Base-by-base conservation (phyloP, 2,888 invertebrate species). In the Margaritifera margaritifera region DNA sequence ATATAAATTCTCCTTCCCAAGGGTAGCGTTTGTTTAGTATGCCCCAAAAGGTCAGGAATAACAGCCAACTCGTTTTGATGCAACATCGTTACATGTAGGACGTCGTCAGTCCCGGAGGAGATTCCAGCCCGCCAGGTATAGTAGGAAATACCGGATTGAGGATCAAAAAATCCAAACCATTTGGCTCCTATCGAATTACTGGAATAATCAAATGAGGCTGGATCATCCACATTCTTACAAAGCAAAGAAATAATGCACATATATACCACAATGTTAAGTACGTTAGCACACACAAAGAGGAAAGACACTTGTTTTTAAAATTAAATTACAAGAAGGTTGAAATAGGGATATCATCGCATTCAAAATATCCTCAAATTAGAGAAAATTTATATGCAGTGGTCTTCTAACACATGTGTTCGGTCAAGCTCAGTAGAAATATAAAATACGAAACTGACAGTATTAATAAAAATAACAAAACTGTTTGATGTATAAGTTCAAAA, bases 111-210 rank as follows among this genome's bases (percentile, higher is more conserved):
- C n/a, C 78, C 79, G 4, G 63, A 57, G 1, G 57, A 60, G 24
- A 77, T 80, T n/a, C 83, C 83, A 51, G 75, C 77, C 31, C 78
- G 61, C 83, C 83, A 83, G 15, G 69, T 67, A 51, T 77, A 80
- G 31, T 74, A 65, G 1, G 70, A 72, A 50, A 83, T 67, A n/a
- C 74, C 75, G n/a, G 80, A 80, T 57, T 81, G 77, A 5, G 79
- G 73, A 58, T 83, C 83, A 25, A 64, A 56, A 68, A 83, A 83
- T 19, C 83, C 79, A 62, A 68, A 69, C 80, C 79, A 81, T 59
- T 75, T 63, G 55, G 75, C 77, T 2, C 74, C 78, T 20, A 83
- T 20, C 52, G 72, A 74, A 19, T 68, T 69, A 27, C 82, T 82
- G 65, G 20, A 66, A 68, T 20, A 62, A 54, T 56, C 25, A 51